Conservation (phyloP, 2,113 vertebrate species). For the Etheostoma cragini region DNA sequence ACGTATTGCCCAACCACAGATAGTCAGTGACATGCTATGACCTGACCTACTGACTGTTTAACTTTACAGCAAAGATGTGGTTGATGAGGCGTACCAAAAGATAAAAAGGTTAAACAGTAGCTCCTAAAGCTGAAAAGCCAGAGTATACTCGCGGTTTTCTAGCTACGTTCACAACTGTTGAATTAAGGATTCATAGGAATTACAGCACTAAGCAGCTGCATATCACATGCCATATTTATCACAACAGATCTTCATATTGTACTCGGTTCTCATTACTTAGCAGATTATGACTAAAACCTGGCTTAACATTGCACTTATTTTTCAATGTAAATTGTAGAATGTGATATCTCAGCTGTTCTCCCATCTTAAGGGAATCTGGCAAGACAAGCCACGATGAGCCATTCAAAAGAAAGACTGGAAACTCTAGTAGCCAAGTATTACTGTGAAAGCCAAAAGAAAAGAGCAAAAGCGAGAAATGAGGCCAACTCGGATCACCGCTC, state of each 20-base stretch:
- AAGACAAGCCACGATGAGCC: slow-evolving; percentile 33
- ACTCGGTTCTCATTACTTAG: slow-evolving; percentile 2
- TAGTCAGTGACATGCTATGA: background rate
- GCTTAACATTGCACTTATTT: background rate
- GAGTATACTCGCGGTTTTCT: background rate
- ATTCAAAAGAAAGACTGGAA: slow-evolving; percentile 41
- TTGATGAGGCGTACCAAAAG: slow-evolving; percentile 14
- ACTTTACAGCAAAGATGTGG: slow-evolving; percentile 22
- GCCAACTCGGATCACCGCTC: slow-evolving; percentile 57
- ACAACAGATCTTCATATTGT: background rate
- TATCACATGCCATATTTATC: background rate
- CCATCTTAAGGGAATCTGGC: slow-evolving; percentile 27
- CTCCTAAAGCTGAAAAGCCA: slow-evolving; percentile 4
- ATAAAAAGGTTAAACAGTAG: slow-evolving; percentile 6
- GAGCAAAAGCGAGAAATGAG: slow-evolving; percentile 54
- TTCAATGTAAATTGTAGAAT: slow-evolving; percentile 1
- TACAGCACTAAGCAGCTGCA: background rate
- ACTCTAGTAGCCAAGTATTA: slow-evolving; percentile 39
- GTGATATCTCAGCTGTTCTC: slow-evolving; percentile 32
- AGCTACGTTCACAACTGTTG: background rate
- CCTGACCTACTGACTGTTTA: slow-evolving; percentile 32
- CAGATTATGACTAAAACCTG: background rate
- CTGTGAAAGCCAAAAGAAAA: slow-evolving; percentile 27
- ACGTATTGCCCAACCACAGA: background rate
- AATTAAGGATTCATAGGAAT: background rate